These are phyloP conservation scores for Campoletis raptor DNA, from an alignment of 2,888 invertebrate genomes.

Conservation along the genomic window DNA sequence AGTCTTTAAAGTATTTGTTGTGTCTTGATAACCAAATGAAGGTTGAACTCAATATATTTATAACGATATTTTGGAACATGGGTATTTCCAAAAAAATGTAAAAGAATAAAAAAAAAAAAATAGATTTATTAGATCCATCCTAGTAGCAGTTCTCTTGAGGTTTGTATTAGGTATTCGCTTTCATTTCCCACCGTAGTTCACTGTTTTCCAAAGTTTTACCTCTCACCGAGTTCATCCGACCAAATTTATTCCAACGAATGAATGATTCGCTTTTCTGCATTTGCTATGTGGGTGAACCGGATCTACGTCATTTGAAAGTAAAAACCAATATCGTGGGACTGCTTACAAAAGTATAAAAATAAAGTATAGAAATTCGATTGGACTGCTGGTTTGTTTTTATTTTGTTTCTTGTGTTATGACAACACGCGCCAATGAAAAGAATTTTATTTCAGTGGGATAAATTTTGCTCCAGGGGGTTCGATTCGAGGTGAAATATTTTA, in stretches of 20 bases:
- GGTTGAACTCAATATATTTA: too few relatives aligned
- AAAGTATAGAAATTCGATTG: constrained; percentile 20
- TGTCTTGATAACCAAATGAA: too few relatives aligned
- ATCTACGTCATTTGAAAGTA: constrained; percentile 4
- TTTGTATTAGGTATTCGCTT: not conserved
- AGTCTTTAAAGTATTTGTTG: too few relatives aligned
- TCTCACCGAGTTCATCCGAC: not conserved
- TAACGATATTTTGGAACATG: too few relatives aligned
- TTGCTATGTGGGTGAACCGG: not conserved
- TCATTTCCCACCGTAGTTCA: not conserved
- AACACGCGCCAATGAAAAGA: constrained; percentile 5
- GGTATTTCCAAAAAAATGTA: too few relatives aligned
- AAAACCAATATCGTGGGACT: not conserved
- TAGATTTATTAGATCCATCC: too few relatives aligned
- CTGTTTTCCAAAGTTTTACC: not conserved
- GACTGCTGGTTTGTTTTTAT: not conserved
- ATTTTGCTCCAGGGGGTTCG: constrained; percentile 4
- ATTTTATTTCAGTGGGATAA: constrained; percentile 14
- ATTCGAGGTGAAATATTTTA: constrained; percentile 21
- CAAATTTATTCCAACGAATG: not conserved
- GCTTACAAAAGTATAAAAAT: not conserved
- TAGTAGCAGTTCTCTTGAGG: not conserved
- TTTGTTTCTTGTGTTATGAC: constrained; percentile 18
- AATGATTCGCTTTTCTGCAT: not conserved
- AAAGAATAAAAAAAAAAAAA: too few relatives aligned